Base-by-base conservation (phyloP, 2,888 invertebrate species). In the Euphydryas editha region DNA sequence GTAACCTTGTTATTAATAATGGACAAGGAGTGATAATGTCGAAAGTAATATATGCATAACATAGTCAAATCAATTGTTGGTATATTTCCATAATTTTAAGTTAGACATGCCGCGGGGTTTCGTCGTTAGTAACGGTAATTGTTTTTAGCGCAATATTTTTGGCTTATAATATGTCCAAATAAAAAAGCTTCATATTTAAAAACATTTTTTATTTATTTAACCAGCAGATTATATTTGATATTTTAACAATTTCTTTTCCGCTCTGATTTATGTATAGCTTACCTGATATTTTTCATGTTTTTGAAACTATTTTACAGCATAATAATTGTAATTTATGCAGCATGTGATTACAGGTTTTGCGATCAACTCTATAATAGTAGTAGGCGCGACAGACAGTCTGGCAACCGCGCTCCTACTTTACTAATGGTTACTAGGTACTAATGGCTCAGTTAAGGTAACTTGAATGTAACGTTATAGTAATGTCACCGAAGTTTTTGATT, bases 371-470 rank as follows among this genome's bases (percentile, higher is more conserved):
- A 37, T 72, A 69, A 74, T 65, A 47, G 60, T 67, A 57, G 51
- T 69, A 74, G 74, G 75, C 71, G 76, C 71, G 74, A 73, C 73
- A 76, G 76, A 77, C 76, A 65, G 76, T 69, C 67, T 75, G 76
- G 73, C 76, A 74, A 58, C 72, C 51, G 46, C 63, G 44, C 62
- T 64, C 15, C 37, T 46, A 46, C 66, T 65, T 67, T 69, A 62
- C 46, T 64, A 72, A 57, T 46, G 47, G n/a, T n/a, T n/a, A n/a
- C n/a, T n/a, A n/a, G n/a, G 49, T 55, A 61, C n/a, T 36, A 62
- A 46, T 56, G 42, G 59, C 59, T 65, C 20, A 18, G 37, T 57
- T n/a, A 44, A 11, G 65, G 61, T 37, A 61, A 62, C 62, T 59
- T 59, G 58, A 55, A 59, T 59, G 47, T 62, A 67, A 46, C 42